These are phyloP conservation scores for Drosophila navojoa DNA, from an alignment of 1,140 invertebrate genomes.

Conservation along the genomic window DNA sequence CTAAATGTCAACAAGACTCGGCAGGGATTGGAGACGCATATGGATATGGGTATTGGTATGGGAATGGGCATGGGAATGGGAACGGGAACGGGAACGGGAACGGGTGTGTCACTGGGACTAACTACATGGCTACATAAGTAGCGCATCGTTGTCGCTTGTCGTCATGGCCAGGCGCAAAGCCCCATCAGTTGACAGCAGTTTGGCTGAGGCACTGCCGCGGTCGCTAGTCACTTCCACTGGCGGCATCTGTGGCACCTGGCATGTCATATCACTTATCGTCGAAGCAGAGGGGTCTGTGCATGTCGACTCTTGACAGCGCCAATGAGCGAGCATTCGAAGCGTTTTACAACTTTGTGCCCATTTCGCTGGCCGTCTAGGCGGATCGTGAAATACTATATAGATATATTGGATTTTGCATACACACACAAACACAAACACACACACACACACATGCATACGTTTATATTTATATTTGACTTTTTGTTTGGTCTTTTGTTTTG, in stretches of 20 bases:
- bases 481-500: conserved; percentile 39
- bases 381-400: conserved; percentile 76
- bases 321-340: conserved; percentile 82
- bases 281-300: conserved; percentile 16
- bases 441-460: neutral
- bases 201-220: conserved; percentile 29
- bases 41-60: conserved; percentile 6
- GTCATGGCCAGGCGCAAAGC: conserved; percentile 70
- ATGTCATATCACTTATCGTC: conserved; percentile 78
- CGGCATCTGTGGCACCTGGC: conserved; percentile 68
- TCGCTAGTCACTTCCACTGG: conserved; percentile 42
- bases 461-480: conserved; percentile 38
- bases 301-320: conserved; percentile 75
- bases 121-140: conserved; percentile 69
- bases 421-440: neutral
- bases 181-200: conserved; percentile 63
- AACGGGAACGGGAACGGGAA: neutral
- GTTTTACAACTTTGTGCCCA: conserved; percentile 83
- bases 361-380: conserved; percentile 53
- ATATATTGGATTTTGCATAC: conserved; percentile 78
- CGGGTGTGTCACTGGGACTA: conserved; percentile 11
- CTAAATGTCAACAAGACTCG: conserved; percentile 48
- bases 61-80: neutral
- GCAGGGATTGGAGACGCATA: neutral
- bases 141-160: conserved; percentile 63